phyloP scores from a whole-genome alignment of 2,888 invertebrate species.

The Acanthoscelides obtectus region DNA sequence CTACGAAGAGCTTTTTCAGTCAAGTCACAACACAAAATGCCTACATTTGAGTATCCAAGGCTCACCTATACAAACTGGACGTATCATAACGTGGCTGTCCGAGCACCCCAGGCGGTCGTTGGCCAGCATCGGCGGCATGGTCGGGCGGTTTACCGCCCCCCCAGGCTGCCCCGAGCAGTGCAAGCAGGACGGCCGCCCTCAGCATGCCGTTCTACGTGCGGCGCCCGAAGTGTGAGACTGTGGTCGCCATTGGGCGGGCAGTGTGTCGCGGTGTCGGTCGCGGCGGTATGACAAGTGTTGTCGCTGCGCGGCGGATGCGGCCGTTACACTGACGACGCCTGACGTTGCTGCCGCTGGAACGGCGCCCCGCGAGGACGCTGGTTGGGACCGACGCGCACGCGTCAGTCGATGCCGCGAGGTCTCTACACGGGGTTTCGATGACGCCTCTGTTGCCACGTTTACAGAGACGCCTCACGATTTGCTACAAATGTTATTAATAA shows the following conservation, averaged over 20 bases:
- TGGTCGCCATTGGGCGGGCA: too few species aligned
- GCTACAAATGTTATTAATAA: not conserved
- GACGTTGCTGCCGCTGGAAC: not conserved
- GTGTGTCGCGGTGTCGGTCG: too few species aligned
- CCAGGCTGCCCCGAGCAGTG: slow-evolving; percentile 47
- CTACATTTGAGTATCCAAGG: too few species aligned
- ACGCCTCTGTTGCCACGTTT: not conserved
- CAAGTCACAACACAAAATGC: too few species aligned
- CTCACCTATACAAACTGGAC: not conserved
- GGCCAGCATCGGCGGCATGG: slow-evolving; percentile 41
- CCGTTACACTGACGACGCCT: not conserved
- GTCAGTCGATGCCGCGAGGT: not conserved
- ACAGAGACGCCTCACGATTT: not conserved
- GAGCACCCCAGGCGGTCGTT: slow-evolving; percentile 4
- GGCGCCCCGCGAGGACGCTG: not conserved
- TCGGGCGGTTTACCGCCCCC: slow-evolving; percentile 16
- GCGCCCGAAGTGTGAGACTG: not conserved
- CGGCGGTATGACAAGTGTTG: too few species aligned
- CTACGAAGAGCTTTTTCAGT: too few species aligned
- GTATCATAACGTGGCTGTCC: slow-evolving; percentile 8
- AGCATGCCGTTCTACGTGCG: not conserved
- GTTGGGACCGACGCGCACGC: not conserved
- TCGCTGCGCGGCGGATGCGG: not conserved
- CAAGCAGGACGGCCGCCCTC: not conserved
- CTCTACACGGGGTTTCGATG: not conserved